Percentiles rank a stretch among this genome's conserved stretches.
Conservation (phyloP, 2,888 invertebrate genomes). For the Melangyna quadrimaculata region DNA sequence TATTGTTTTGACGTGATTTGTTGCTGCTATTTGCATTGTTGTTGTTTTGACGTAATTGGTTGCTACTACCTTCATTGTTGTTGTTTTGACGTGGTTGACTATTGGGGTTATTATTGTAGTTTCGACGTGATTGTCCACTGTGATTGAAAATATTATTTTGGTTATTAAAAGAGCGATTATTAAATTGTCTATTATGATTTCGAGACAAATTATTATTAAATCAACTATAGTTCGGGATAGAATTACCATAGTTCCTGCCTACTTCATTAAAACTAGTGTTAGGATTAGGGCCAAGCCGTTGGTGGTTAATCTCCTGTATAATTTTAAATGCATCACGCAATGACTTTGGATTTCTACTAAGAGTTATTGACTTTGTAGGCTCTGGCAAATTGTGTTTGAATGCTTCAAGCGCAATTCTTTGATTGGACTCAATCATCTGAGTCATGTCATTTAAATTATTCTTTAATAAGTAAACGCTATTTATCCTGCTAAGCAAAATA, state of each 20-base stretch:
- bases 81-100: too few species aligned
- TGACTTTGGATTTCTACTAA: too few species aligned
- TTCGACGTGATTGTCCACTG: too few species aligned
- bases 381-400: too few species aligned
- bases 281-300: background rate
- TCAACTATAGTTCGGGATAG: background rate
- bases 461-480: background rate
- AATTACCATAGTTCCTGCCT: background rate
- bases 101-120: background rate
- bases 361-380: too few species aligned
- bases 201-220: background rate
- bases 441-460: background rate
- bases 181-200: background rate
- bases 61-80: too few species aligned
- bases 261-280: background rate
- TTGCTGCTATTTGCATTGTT: background rate
- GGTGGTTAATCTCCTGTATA: background rate
- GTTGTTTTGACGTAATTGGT: too few species aligned
- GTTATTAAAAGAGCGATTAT: background rate
- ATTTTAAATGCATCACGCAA: background rate
- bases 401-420: background rate
- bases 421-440: background rate
- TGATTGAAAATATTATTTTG: too few species aligned
- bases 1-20: background rate
- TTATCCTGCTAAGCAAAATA: constrained; percentile 10